A percentile compares a stretch with the other conserved stretches of the same genome.
Conservation (phyloP, 1,140 invertebrate species). For the Leptinotarsa texana region DNA sequence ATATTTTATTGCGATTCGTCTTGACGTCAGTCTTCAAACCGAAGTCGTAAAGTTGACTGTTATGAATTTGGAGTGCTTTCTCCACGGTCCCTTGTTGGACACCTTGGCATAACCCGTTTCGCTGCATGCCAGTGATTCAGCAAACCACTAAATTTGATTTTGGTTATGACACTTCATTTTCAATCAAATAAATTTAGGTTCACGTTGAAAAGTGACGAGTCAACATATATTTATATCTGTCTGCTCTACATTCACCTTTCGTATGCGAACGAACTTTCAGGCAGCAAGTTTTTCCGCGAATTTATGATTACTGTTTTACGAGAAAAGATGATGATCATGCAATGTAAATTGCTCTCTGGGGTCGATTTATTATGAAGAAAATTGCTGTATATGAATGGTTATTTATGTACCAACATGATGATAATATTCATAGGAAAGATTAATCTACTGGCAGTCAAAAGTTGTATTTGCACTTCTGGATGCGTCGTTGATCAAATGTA, state of each 20-base stretch:
- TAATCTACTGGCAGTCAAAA: too few relatives aligned
- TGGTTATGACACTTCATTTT: constrained; percentile 4
- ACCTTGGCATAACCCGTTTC: not conserved
- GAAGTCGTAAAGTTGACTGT: too few relatives aligned
- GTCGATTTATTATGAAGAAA: too few relatives aligned
- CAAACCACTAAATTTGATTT: not conserved
- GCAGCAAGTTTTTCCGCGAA: not conserved
- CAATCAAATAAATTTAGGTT: constrained; percentile 6
- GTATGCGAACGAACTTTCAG: not conserved
- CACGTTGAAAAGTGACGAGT: constrained; percentile 14
- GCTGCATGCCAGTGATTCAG: not conserved
- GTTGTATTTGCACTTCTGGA: too few relatives aligned
- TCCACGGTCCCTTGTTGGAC: not conserved
- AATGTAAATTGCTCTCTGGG: not conserved
- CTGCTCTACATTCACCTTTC: constrained; percentile 10
- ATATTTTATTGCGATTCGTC: too few relatives aligned
- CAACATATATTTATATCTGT: constrained; percentile 19
- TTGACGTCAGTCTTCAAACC: too few relatives aligned
- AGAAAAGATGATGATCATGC: not conserved
- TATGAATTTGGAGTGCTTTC: too few relatives aligned
- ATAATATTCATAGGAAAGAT: too few relatives aligned
- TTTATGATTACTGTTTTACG: not conserved
- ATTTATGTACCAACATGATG: too few relatives aligned
- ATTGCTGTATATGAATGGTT: too few relatives aligned
- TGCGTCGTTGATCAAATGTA: too few relatives aligned